Base-by-base conservation (phyloP, 2,113 vertebrate genomes). In the Corythornis madagascariensis region DNA sequence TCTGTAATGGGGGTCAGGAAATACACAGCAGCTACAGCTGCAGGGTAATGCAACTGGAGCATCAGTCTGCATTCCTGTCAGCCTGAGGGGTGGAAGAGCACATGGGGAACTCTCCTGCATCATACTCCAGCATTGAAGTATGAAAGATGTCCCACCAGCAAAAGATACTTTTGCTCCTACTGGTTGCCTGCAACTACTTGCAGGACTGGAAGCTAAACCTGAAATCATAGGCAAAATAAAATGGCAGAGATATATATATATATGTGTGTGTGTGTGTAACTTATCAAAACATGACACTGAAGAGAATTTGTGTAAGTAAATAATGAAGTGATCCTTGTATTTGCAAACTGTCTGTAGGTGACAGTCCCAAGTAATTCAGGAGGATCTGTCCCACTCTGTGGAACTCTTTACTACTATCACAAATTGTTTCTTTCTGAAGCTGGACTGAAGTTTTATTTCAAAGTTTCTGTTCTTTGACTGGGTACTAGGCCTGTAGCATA, bases 31-130 rank as follows among this genome's bases (percentile, higher is more conserved):
- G 38, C 47, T 86, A 10, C 33, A 33, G 35, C 8, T 69, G 45
- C 7, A 55, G 35, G 11, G 24, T 52, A 86, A 76, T 38, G 29
- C 52, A 57, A 40, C 4, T 9, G 53, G 78, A 55, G 14, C 0
- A 0, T 66, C 4, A 66, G 60, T 14, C 65, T 0, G 0, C 33
- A 19, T 53, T 64, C 63, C 64, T 19, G 10, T 25, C 9, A 60
- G 66, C 16, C 9, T 0, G 0, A 73, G 25, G n/a, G 3, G 4
- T 7, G 3, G 2, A n/a, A 76, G 31, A 29, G 13, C 17, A 7
- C 13, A 7, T 3, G 7, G 20, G 14, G 43, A 86, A 48, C 24
- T 61, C 35, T 80, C 50, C 56, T 21, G 31, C 6, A 25, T 17
- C 1, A 2, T 33, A 40, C 33, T 85, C 25, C 3, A 7, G 3